phyloP scores from a whole-genome alignment of 2,888 invertebrate species.

The Myathropa florea region DNA sequence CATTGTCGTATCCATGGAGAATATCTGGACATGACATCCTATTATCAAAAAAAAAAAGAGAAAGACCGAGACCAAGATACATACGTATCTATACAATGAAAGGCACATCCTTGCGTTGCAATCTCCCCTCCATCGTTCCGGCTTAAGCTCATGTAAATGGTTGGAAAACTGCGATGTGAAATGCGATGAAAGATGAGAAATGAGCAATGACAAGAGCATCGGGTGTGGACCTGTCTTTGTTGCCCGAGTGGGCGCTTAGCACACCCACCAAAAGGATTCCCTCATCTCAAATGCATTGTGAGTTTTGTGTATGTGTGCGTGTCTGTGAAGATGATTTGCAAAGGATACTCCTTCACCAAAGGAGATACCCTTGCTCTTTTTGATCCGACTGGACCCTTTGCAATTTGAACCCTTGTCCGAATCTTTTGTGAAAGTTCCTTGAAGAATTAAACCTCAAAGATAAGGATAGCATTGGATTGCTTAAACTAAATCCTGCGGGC shows the following conservation, averaged over 20 bases:
- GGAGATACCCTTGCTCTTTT: constrained; percentile 7
- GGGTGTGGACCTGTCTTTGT: constrained; percentile 11
- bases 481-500: background rate
- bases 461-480: background rate
- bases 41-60: background rate
- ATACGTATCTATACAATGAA: background rate
- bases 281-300: constrained; percentile 9
- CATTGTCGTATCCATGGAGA: background rate
- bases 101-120: background rate
- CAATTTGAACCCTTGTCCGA: background rate
- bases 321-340: constrained; percentile 14
- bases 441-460: background rate
- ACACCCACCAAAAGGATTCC: constrained; percentile 23
- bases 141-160: background rate
- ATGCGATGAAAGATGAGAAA: constrained; percentile 17
- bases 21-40: constrained; percentile 17
- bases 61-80: background rate
- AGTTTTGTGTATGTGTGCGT: background rate
- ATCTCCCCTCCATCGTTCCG: background rate
- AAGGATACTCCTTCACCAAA: constrained; percentile 20
- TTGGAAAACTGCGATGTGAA: constrained; percentile 1
- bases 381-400: background rate
- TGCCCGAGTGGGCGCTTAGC: background rate
- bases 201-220: constrained; percentile 19
- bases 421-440: background rate